Percentiles rank a stretch among this genome's conserved stretches.
Evolutionary conservation across 2,797 vertebrate species (phyloP).

Genomic region (Eidolon dupreanum): DNA sequence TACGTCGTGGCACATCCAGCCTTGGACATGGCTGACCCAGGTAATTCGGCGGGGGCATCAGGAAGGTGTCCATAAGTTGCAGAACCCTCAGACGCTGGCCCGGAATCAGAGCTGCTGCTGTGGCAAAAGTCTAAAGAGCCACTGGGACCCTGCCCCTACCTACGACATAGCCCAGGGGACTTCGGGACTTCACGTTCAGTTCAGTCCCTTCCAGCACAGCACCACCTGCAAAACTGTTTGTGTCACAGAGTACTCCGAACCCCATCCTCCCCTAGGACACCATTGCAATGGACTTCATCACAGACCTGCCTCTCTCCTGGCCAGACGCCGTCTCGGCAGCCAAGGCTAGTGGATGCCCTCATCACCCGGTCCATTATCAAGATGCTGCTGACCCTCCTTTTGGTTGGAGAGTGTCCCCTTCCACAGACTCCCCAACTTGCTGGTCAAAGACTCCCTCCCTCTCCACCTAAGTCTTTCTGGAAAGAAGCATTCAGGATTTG

Average conservation of each 20-base stretch:
- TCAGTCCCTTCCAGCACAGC: not conserved
- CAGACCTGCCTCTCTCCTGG: not conserved
- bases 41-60: not conserved
- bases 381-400: not conserved
- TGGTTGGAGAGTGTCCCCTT: not conserved
- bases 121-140: not conserved
- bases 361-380: not conserved
- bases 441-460: not conserved
- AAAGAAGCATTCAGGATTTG: not conserved
- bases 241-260: not conserved
- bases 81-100: not conserved
- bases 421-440: not conserved
- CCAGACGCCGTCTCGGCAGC: not conserved
- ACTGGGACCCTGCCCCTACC: not conserved
- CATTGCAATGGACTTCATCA: not conserved
- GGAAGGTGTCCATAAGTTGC: no score
- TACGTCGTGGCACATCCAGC: not conserved
- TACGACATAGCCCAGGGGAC: not conserved
- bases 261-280: not conserved
- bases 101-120: not conserved
- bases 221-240: fast-evolving
- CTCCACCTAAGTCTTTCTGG: not conserved
- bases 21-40: not conserved
- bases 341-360: not conserved
- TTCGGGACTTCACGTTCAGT: not conserved